Conservation (phyloP, 2,888 invertebrate species). For the Dermolepida albohirtum region DNA sequence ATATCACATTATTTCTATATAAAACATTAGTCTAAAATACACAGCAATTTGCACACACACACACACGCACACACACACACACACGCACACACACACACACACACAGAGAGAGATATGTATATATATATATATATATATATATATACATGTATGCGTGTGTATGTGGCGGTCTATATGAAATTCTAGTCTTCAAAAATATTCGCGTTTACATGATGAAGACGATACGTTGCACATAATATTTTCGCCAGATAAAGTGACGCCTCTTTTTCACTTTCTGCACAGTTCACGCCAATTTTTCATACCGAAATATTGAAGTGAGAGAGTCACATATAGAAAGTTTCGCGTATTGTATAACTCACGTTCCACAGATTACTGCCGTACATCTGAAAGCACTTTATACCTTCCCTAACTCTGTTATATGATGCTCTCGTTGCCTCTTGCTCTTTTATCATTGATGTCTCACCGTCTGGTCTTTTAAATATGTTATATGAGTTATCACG, state of each 20-base stretch:
- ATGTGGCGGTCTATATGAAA: not conserved
- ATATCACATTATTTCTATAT: too few relatives aligned
- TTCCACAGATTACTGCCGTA: conserved; percentile 40
- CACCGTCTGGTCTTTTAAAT: conserved; percentile 34
- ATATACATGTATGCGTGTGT: not conserved
- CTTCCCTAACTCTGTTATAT: conserved; percentile 40
- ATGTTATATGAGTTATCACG: conserved; percentile 34
- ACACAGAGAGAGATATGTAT: too few relatives aligned
- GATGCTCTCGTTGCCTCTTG: conserved; percentile 32
- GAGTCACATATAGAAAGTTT: conserved; percentile 34
- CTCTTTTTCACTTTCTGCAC: conserved; percentile 36
- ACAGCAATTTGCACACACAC: too few relatives aligned
- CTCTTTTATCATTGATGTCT: conserved; percentile 25
- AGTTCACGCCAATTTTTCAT: conserved; percentile 44
- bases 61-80: too few relatives aligned
- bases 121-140: too few relatives aligned
- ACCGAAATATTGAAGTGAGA: conserved; percentile 25
- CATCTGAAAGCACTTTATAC: conserved; percentile 43
- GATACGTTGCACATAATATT: conserved; percentile 47
- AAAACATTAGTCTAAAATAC: too few relatives aligned
- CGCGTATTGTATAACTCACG: conserved; percentile 43
- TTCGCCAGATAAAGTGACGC: conserved; percentile 45
- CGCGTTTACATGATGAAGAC: too few relatives aligned
- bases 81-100: too few relatives aligned
- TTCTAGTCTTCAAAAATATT: not conserved